These are phyloP conservation scores for Chaetops frenatus DNA, from an alignment of 2,113 vertebrate genomes.

Conservation along the genomic window DNA sequence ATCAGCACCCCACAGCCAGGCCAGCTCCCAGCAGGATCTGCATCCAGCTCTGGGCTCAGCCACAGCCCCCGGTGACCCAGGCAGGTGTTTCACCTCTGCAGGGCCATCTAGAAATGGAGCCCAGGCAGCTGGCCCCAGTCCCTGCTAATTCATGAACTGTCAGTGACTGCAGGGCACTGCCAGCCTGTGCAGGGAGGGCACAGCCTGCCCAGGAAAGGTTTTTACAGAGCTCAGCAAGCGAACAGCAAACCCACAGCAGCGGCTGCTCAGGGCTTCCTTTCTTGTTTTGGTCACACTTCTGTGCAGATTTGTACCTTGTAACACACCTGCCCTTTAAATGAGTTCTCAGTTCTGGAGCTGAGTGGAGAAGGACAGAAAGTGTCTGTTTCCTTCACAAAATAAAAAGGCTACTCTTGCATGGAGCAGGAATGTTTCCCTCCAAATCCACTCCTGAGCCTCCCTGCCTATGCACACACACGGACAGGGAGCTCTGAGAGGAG, in stretches of 20 bases:
- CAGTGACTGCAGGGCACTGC: not conserved
- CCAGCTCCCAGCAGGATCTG: not conserved
- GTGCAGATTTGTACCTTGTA: not conserved
- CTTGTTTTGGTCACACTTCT: not conserved
- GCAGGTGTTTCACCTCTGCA: not conserved
- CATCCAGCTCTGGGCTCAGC: not conserved
- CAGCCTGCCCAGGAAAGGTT: not conserved
- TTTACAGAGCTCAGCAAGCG: not conserved
- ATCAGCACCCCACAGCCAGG: accelerated
- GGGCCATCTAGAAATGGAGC: not conserved
- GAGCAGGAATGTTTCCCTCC: not conserved
- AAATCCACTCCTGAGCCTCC: not conserved
- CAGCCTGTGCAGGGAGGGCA: not conserved
- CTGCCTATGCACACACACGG: not conserved
- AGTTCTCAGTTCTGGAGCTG: not conserved
- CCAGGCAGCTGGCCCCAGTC: not conserved
- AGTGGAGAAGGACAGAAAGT: not conserved
- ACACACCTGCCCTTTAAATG: accelerated
- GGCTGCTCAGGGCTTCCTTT: not conserved
- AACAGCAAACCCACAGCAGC: not conserved
- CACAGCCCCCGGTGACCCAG: not conserved
- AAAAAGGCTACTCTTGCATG: not conserved
- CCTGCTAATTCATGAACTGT: not conserved
- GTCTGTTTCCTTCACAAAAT: not conserved
- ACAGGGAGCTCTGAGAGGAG: not conserved